Base-by-base conservation (phyloP, 2,888 invertebrate species). In the Deilephila elpenor region DNA sequence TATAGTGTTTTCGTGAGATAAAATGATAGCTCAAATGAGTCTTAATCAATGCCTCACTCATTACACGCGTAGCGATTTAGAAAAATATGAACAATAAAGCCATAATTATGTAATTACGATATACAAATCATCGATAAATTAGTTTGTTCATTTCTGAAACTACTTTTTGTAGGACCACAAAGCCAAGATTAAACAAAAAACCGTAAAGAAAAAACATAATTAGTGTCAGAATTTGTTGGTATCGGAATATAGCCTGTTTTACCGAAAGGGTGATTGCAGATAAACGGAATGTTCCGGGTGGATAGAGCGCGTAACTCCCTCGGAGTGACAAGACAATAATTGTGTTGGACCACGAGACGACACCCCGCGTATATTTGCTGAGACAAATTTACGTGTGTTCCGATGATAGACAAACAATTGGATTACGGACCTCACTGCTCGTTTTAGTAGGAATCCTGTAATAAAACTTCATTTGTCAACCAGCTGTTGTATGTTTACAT, bases 271-370 rank as follows among this genome's bases (percentile, higher is more conserved):
- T 86, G 85, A 88, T 88, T 88, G 85, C 86, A 86, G 87, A 92
- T 91, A 90, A 91, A 91, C 37, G n/a, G 56, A 88, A 88, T 85
- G 87, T 85, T 83, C 84, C 80, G 80, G 80, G 83, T 84, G 83
- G 87, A 88, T 84, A 82, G 84, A 82, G 83, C 88, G 83, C 91
- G 91, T 93, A 92, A 92, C 92, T 93, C 86, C 81, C 74, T 79
- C 78, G 77, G 91, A 92, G 89, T 91, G 93, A 93, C 92, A 92
- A 91, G 91, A 93, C 92, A 92, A 93, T 93, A 91, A 91, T 92
- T 92, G 92, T 87, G 84, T 83, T 84, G 84, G 84, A 86, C 88
- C 86, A 84, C 86, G 83, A 81, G 86, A 86, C 80, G 78, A 81
- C 84, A 86, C 87, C 86, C 84, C 82, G 82, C 86, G 84, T 90